A percentile compares a stretch with the other conserved stretches of the same genome.
phyloP scores from a whole-genome alignment of 2,888 invertebrate genomes.

The Conomelus anceps region DNA sequence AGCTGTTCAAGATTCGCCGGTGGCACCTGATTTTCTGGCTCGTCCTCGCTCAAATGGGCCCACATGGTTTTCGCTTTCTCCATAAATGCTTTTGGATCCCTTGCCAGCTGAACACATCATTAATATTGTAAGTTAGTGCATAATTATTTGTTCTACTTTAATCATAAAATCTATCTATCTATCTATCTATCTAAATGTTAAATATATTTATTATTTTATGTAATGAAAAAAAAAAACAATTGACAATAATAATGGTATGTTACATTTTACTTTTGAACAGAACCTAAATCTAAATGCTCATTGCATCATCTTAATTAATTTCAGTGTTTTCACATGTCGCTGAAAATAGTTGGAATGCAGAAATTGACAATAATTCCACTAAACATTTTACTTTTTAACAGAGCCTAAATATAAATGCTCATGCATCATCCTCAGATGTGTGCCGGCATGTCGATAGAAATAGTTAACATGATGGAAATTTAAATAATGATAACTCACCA shows the following conservation, averaged over 20 bases:
- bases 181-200: no score
- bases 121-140: neutral
- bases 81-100: constrained; percentile 65
- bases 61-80: constrained; percentile 68
- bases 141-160: no score
- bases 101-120: constrained; percentile 54
- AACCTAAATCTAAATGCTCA: no score
- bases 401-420: no score
- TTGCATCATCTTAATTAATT: neutral
- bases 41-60: constrained; percentile 61
- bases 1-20: constrained; percentile 72
- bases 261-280: no score
- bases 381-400: no score
- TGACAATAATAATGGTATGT: no score
- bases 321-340: no score
- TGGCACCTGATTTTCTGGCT: constrained; percentile 78
- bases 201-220: neutral
- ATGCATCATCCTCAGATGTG: no score
- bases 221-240: neutral
- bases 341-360: no score
- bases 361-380: no score
- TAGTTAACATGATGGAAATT: neutral
- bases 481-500: neutral
- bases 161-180: no score
- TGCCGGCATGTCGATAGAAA: neutral